Base-by-base conservation (phyloP, 1,140 invertebrate genomes). In the Dryas iulia region DNA sequence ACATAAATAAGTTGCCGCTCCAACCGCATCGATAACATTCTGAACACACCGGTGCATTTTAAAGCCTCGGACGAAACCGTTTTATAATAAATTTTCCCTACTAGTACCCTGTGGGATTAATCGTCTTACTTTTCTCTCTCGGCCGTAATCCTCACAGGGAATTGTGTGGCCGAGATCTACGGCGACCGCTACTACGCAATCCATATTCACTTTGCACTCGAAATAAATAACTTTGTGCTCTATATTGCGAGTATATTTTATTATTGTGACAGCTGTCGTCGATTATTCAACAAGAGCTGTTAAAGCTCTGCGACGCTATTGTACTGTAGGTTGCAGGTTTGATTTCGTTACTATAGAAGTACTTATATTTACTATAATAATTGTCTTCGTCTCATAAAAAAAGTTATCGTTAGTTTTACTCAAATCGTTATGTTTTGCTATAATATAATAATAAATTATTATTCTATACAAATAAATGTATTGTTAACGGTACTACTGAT, bases 111-210 rank as follows among this genome's bases (percentile, higher is more conserved):
- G 78, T 78, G 84, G 86, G 83, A 90, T 89, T 91, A 91, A 88
- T 89, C 84, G 86, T 82, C 86, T 89, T 90, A 88, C 83, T 90
- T 91, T 86, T 86, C 84, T 88, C 84, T 85, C 81, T 81, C 78
- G 61, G 67, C 76, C 72, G 73, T 86, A 83, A 90, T 88, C 84
- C 86, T 81, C 79, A 72, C 73, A 79, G 85, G 86, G 83, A 86
- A 86, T 89, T 88, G 83, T 87, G 77, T 82, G 83, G 81, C 81
- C 79, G 87, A 74, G 73, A 84, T 83, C 78, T 81, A 74, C 74
- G 73, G 35, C 76, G 65, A 72, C 73, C 75, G 61, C 73, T 81
- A 78, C 82, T 73, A 84, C 69, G 78, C 65, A 67, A 72, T 73
- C 71, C 76, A 73, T 71, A 74, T 73, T 74, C 74, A 66, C 67